A percentile compares a stretch with the other conserved stretches of the same genome.
phyloP scores from a whole-genome alignment of 2,797 vertebrate species.

The Gadopsis marmoratus region DNA sequence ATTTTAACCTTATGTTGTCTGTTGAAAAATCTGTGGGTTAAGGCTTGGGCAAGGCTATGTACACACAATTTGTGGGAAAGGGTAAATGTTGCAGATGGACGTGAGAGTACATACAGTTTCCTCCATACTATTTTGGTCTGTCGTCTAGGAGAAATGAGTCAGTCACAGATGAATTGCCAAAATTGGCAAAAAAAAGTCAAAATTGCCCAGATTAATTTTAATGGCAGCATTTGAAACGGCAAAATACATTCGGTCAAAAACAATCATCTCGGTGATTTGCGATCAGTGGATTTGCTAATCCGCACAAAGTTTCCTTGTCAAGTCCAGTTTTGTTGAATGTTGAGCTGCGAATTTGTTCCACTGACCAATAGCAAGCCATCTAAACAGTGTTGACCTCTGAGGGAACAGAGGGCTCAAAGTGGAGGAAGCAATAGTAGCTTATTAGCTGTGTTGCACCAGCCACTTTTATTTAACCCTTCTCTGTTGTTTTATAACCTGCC shows the following conservation, averaged over 20 bases:
- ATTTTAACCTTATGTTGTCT: slow-evolving; percentile 26
- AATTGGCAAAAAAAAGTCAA: background rate
- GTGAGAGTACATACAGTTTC: background rate
- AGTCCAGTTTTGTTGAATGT: background rate
- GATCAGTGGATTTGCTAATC: background rate
- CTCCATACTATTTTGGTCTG: background rate
- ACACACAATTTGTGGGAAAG: background rate
- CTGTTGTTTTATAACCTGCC: background rate
- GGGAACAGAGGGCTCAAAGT: background rate
- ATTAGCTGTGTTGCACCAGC: background rate
- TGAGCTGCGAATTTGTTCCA: background rate
- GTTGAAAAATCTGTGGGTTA: slow-evolving; percentile 1
- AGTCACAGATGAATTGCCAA: background rate
- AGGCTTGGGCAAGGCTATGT: background rate
- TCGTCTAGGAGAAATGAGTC: background rate
- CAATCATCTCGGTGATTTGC: too few species aligned
- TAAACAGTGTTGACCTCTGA: background rate
- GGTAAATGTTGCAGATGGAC: background rate
- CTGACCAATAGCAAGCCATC: background rate
- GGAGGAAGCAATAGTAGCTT: background rate
- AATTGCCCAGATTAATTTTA: background rate
- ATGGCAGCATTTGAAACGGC: background rate
- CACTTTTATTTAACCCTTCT: background rate
- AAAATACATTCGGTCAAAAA: too few species aligned
- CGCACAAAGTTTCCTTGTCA: too few species aligned